Evolutionary conservation across 2,113 vertebrate species (phyloP).

Genomic region (Rafetus swinhoei): DNA sequence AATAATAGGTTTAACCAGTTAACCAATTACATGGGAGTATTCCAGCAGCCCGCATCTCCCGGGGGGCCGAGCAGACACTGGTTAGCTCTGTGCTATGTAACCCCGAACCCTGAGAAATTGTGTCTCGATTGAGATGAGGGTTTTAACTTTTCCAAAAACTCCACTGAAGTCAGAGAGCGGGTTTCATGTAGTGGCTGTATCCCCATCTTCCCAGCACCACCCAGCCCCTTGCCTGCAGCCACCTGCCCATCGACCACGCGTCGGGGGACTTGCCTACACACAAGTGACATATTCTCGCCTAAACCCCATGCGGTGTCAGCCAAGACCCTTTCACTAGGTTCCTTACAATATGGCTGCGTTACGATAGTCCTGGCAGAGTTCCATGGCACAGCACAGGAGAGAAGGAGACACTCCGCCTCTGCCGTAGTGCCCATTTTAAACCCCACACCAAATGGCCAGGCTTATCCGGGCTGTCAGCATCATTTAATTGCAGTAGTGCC

Average conservation of each 20-base stretch:
- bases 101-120: background rate
- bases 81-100: background rate
- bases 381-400: background rate
- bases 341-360: background rate
- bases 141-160: background rate
- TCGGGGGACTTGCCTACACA: too few species aligned
- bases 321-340: background rate
- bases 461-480: background rate
- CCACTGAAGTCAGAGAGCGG: background rate
- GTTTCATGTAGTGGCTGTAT: background rate
- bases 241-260: background rate
- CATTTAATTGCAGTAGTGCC: background rate
- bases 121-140: background rate
- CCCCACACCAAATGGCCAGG: fast-evolving
- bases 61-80: background rate
- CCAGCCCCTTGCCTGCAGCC: background rate
- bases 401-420: background rate
- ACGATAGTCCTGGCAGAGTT: background rate
- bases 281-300: background rate
- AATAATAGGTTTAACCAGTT: too few species aligned
- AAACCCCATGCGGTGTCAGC: background rate
- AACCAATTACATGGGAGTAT: background rate
- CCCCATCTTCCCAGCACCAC: background rate
- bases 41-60: too few species aligned
- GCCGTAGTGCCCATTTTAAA: background rate